Conservation (phyloP, 2,113 vertebrate genomes). For the Glaucidium brasilianum region DNA sequence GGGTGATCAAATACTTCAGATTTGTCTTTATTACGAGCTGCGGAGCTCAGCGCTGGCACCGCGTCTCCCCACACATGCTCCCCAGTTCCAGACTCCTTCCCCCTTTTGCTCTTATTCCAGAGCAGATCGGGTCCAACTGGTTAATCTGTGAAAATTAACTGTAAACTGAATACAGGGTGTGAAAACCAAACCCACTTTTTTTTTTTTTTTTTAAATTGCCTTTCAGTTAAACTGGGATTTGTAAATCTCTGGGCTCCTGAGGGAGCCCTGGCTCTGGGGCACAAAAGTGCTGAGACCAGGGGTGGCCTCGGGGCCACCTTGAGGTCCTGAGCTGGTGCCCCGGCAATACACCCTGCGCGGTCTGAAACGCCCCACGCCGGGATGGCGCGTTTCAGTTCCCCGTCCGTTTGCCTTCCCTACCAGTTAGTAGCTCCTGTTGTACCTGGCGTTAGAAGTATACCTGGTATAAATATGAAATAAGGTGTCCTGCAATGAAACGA, state of each 20-base stretch:
- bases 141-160: background rate
- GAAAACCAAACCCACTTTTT: background rate
- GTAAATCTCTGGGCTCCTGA: no score
- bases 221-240: background rate
- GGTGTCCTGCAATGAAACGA: constrained; percentile 14
- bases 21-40: background rate
- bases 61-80: background rate
- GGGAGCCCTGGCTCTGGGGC: background rate
- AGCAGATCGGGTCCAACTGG: background rate
- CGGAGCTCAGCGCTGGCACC: background rate
- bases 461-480: background rate
- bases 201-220: no score
- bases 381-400: background rate
- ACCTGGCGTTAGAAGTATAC: background rate
- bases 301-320: background rate
- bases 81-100: no score
- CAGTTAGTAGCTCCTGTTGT: background rate
- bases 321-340: background rate
- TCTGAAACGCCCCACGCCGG: no score
- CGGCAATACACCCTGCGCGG: background rate
- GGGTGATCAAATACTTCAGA: background rate
- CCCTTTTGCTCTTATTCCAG: background rate
- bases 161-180: background rate
- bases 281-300: no score
- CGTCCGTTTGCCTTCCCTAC: background rate